phyloP scores from a whole-genome alignment of 2,797 vertebrate genomes.

The Pseudomugil gertrudae region DNA sequence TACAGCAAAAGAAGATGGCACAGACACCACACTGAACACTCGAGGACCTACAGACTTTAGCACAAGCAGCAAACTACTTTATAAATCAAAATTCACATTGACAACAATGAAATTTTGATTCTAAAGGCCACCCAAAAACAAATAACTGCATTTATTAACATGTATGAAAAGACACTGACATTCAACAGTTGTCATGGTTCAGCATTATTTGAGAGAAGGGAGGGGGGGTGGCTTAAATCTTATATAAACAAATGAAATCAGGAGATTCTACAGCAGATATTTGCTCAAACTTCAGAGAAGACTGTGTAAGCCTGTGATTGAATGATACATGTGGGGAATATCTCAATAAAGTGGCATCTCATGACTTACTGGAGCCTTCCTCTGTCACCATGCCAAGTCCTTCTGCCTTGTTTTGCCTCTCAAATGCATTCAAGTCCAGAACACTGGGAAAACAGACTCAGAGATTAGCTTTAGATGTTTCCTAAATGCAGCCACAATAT shows the following conservation, averaged over 20 bases:
- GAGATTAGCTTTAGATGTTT: background rate
- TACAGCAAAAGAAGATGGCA: constrained; percentile 19
- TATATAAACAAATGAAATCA: constrained; percentile 10
- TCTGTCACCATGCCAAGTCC: constrained; percentile 99
- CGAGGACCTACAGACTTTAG: constrained; percentile 11
- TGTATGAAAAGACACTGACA: constrained; percentile 14
- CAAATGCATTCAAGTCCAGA: constrained; percentile 99
- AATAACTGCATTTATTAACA: constrained; percentile 14
- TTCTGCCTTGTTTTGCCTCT: constrained; percentile 99
- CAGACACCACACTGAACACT: constrained; percentile 39
- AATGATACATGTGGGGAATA: background rate
- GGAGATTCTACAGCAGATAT: background rate
- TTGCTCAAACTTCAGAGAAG: constrained; percentile 5
- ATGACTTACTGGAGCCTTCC: constrained; percentile 96
- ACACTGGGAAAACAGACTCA: constrained; percentile 78
- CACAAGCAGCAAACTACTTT: constrained; percentile 38
- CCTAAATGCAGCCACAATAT: background rate
- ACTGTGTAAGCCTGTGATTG: background rate
- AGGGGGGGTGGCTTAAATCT: background rate
- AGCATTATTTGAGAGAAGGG: constrained; percentile 46
- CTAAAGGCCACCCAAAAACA: constrained; percentile 23
- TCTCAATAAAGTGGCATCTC: background rate
- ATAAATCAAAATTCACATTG: constrained; percentile 48
- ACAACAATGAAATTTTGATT: constrained; percentile 41
- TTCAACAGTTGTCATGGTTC: constrained; percentile 50